These are phyloP conservation scores for Danaus melanippus DNA, from an alignment of 1,140 invertebrate species.

Conservation along the genomic window DNA sequence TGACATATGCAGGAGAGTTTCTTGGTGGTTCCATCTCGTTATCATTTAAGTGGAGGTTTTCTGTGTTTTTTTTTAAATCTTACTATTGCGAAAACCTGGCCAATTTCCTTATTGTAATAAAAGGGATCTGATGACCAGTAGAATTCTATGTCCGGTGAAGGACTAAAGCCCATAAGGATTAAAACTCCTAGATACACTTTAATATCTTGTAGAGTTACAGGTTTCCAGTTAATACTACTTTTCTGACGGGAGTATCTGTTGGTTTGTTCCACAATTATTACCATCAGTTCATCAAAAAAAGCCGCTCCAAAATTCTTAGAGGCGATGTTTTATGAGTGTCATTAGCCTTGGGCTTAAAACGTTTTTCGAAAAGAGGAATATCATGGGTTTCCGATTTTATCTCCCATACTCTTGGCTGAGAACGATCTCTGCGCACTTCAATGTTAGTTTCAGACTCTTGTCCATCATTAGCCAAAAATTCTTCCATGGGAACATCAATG, in stretches of 20 bases:
- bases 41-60: too few species aligned
- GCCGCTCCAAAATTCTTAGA: slow-evolving; percentile 20
- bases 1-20: too few species aligned
- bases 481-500: slow-evolving; percentile 19
- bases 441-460: slow-evolving; percentile 24
- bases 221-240: too few species aligned
- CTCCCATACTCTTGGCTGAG: slow-evolving; percentile 27
- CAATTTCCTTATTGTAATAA: too few species aligned
- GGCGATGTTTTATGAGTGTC: slow-evolving; percentile 30
- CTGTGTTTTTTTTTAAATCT: too few species aligned
- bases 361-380: slow-evolving; percentile 21
- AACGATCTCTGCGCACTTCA: slow-evolving; percentile 27
- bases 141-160: too few species aligned
- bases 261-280: slow-evolving; percentile 29
- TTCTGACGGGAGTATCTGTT: slow-evolving; percentile 26
- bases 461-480: slow-evolving; percentile 18
- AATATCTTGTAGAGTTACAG: too few species aligned
- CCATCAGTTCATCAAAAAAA: slow-evolving; percentile 25
- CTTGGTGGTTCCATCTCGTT: too few species aligned
- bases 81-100: too few species aligned
- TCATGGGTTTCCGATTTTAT: slow-evolving; percentile 27
- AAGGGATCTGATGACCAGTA: too few species aligned
- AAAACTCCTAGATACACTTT: too few species aligned
- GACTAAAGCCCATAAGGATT: too few species aligned
- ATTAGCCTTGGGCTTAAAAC: slow-evolving; percentile 24